Conservation (phyloP, 1,140 invertebrate species). For the Vanessa tameamea region DNA sequence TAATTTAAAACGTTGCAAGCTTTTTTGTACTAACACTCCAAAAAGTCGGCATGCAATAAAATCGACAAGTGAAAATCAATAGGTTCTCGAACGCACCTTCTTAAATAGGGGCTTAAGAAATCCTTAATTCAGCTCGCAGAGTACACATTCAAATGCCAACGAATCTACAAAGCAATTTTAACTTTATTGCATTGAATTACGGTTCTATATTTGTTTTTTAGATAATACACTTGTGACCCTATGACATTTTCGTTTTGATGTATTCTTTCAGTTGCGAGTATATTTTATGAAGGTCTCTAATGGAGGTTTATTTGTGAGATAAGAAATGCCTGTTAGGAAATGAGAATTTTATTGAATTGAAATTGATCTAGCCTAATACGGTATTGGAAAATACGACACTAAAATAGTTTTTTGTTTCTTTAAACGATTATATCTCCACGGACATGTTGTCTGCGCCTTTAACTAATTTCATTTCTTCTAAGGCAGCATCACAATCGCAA, state of each 20-base stretch:
- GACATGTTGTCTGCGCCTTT: neutral
- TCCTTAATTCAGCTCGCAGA: slow-evolving; percentile 45
- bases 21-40: slow-evolving; percentile 25
- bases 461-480: too few relatives aligned
- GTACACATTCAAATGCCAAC: slow-evolving; percentile 18
- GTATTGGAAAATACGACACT: neutral
- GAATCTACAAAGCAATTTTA: slow-evolving; percentile 11
- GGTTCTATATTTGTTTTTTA: neutral
- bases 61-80: slow-evolving; percentile 65
- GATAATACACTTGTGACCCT: slow-evolving; percentile 1
- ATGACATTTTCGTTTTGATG: neutral
- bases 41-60: slow-evolving; percentile 52
- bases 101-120: slow-evolving; percentile 52
- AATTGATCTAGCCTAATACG: slow-evolving; percentile 9
- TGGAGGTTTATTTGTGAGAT: slow-evolving; percentile 16
- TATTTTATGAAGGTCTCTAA: slow-evolving; percentile 37
- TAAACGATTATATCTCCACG: too few relatives aligned
- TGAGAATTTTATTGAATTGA: slow-evolving; percentile 24
- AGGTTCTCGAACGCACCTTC: slow-evolving; percentile 49
- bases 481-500: too few relatives aligned
- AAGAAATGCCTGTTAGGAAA: slow-evolving; percentile 14
- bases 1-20: neutral
- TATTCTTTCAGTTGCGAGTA: slow-evolving; percentile 22
- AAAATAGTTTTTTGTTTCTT: too few relatives aligned
- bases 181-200: slow-evolving; percentile 19